Percentiles rank a stretch among this genome's conserved stretches.
Conservation (phyloP, 2,888 invertebrate genomes). For the Euspilapteryx auroguttella region DNA sequence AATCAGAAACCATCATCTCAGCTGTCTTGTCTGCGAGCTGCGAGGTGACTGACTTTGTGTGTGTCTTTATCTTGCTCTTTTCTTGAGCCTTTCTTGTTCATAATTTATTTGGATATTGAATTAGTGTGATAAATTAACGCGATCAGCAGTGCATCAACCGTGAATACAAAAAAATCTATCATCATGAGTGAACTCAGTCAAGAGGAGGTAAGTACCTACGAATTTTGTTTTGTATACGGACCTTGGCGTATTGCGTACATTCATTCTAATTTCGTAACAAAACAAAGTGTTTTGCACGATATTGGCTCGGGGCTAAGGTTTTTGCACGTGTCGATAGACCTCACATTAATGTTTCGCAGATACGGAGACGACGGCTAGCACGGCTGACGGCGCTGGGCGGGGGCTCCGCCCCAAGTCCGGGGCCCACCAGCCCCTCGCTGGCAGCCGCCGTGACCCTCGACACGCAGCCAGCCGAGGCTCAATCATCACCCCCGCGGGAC, state of each 20-base stretch:
- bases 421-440: constrained; percentile 44
- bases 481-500: constrained; percentile 20
- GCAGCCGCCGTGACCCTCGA: constrained; percentile 32
- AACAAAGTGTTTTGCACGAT: constrained; percentile 48
- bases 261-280: constrained; percentile 59
- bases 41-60: too few species aligned
- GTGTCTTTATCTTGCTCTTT: too few species aligned
- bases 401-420: constrained; percentile 45
- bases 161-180: too few species aligned
- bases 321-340: constrained; percentile 25
- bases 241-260: constrained; percentile 45
- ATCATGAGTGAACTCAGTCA: constrained; percentile 84
- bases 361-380: constrained; percentile 74
- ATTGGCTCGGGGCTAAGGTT: constrained; percentile 20
- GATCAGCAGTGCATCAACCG: too few species aligned
- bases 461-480: constrained; percentile 19
- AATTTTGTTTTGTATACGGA: constrained; percentile 38
- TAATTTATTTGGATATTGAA: too few species aligned
- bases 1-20: constrained; percentile 30
- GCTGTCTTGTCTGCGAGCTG: too few species aligned
- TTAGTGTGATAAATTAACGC: too few species aligned
- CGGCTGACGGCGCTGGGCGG: constrained; percentile 67
- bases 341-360: constrained; percentile 55
- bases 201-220: constrained; percentile 74
- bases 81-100: too few species aligned